Percentiles rank a stretch among this genome's conserved stretches.
Evolutionary conservation across 2,113 vertebrate species (phyloP).

Genomic region (Cardinalis cardinalis): DNA sequence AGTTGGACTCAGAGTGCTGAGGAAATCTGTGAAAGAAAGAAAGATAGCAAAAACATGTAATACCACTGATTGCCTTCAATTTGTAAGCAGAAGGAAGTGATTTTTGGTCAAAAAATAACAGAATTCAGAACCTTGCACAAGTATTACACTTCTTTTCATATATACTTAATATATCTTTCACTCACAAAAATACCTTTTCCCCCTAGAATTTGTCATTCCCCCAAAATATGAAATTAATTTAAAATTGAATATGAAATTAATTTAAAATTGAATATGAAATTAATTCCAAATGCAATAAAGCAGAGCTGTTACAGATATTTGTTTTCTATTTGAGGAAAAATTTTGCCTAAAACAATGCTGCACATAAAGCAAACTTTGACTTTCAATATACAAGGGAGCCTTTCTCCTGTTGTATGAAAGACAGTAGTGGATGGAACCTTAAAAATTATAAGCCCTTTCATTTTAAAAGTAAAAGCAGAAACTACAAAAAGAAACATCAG

Average conservation of each 20-base stretch:
- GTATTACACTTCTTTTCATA: background rate
- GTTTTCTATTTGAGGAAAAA: background rate
- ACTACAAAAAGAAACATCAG: background rate
- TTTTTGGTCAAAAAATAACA: background rate
- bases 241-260: background rate
- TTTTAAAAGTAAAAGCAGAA: background rate
- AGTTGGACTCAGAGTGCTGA: background rate
- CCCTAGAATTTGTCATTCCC: background rate
- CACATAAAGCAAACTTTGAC: background rate
- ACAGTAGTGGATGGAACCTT: background rate
- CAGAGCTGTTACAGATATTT: background rate
- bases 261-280: background rate
- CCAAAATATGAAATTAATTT: background rate
- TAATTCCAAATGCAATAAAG: background rate
- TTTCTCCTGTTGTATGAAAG: background rate
- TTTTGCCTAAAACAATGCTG: background rate
- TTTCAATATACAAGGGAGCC: fast-evolving
- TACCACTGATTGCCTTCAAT: background rate
- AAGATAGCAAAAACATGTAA: background rate
- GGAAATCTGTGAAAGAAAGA: background rate
- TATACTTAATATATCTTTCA: background rate
- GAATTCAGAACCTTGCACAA: background rate
- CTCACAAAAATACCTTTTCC: background rate
- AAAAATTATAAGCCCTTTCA: background rate
- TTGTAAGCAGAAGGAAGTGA: background rate